Evolutionary conservation across 2,797 vertebrate genomes (phyloP), one percentile per base, ranked within the genome.

Genomic region (Knipowitschia caucasica): DNA sequence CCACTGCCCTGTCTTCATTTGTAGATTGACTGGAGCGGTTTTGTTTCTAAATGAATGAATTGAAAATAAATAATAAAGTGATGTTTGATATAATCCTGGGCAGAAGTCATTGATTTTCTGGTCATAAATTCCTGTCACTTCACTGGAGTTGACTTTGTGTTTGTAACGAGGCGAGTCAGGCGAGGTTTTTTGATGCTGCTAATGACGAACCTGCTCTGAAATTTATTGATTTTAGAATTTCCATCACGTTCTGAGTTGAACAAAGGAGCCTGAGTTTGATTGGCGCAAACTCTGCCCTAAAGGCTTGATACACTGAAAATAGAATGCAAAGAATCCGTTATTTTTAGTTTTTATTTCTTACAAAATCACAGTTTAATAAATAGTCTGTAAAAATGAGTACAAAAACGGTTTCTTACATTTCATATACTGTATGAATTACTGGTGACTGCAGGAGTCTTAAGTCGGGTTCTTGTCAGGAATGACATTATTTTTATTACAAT

Each of bases 341-440:
- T 62, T 35, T 35, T 51, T 50, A 52, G 33, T 71, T 76, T 76
- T 83, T 82, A 82, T 91, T 90, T 90, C 75, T 81, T 92, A 90
- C 84, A 91, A 92, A 91, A 91, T 89, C 88, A 88, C 88, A 90
- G 85, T 91, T 92, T 89, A 89, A 91, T 91, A 92, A 92, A 92
- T 91, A 89, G 88, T 90, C 85, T 92, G 88, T 91, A 90, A 90
- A 92, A 90, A 88, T 88, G 81, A 86, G 80, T 87, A 90, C 79
- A 91, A 89, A 89, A 89, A 81, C 64, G 65, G 64, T 86, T 88
- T 86, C 79, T 81, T 83, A 86, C 84, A 86, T 90, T 82, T 86
- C 72, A 83, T 85, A 87, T 85, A 43, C 21, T 43, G 40, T 43
- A 90, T 84, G 85, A 89, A 88, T 86, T 83, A 81, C 80, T 87